These are phyloP conservation scores for Allobates femoralis DNA, from an alignment of 2,797 vertebrate genomes.

Conservation along the genomic window DNA sequence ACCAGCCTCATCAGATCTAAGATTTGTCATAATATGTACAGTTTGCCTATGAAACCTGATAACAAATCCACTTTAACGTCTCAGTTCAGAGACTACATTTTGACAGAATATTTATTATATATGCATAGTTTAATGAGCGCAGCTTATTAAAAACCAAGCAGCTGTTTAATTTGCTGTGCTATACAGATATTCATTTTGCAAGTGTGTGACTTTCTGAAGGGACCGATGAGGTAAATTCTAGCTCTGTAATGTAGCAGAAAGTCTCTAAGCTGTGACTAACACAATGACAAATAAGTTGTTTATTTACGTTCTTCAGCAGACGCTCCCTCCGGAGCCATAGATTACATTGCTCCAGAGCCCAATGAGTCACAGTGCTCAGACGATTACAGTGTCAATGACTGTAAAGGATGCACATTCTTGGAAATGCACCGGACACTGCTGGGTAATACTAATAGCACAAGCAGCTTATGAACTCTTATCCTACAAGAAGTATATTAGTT, in stretches of 20 bases:
- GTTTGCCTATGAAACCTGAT: too few species aligned
- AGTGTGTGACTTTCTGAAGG: background rate
- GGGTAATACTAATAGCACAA: background rate
- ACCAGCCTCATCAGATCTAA: too few species aligned
- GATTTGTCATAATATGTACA: too few species aligned
- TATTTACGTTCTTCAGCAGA: conserved; percentile 38
- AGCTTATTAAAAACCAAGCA: background rate
- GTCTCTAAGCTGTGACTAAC: conserved; percentile 2
- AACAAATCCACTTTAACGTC: too few species aligned
- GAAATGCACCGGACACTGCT: background rate
- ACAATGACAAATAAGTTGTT: conserved; percentile 39
- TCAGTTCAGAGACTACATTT: too few species aligned
- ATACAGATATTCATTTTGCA: background rate
- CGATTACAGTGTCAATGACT: conserved; percentile 39
- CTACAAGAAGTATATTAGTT: background rate
- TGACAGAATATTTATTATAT: background rate
- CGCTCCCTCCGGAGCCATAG: conserved; percentile 16
- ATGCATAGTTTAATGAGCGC: background rate
- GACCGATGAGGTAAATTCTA: background rate
- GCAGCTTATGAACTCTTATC: background rate
- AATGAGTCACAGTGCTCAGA: conserved; percentile 35
- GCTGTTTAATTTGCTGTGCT: background rate
- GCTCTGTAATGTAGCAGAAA: background rate
- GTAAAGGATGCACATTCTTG: conserved; percentile 38
- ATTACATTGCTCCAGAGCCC: conserved; percentile 33